Evolutionary conservation across 2,797 vertebrate genomes (phyloP).

Genomic region (Apodemus agrarius): DNA sequence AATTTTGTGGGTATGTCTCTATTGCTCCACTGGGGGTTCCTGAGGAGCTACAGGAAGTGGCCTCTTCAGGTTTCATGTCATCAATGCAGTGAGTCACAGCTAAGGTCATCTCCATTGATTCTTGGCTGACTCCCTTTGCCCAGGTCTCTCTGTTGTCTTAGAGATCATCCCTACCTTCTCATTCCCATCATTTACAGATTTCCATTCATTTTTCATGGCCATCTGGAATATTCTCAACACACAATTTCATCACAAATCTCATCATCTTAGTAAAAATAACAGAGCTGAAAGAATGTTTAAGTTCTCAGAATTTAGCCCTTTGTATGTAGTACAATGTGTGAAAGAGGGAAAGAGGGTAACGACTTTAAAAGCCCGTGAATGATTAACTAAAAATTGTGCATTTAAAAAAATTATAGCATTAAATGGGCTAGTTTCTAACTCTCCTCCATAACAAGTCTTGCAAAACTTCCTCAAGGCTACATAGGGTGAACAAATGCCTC

Average conservation of each 20-base stretch:
- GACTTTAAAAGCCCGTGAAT: conserved; percentile 81
- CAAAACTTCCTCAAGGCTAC: conserved; percentile 81
- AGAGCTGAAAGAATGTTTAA: conserved; percentile 22
- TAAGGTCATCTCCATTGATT: not conserved
- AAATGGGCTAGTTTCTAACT: conserved; percentile 76
- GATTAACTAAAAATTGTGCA: conserved; percentile 78
- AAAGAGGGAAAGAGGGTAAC: conserved; percentile 79
- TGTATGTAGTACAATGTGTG: conserved; percentile 50
- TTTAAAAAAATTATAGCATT: conserved; percentile 73
- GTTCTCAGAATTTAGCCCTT: conserved; percentile 69
- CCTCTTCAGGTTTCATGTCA: not conserved
- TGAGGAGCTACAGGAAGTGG: too few relatives aligned
- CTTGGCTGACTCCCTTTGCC: not conserved
- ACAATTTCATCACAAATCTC: conserved; percentile 62
- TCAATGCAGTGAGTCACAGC: not conserved
- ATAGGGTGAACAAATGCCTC: conserved; percentile 87
- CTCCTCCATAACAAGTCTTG: not conserved
- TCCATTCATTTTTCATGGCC: not conserved
- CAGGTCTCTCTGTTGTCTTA: not conserved
- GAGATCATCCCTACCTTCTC: not conserved
- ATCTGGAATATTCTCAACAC: conserved; percentile 17
- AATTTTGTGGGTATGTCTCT: too few relatives aligned
- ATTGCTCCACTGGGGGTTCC: too few relatives aligned
- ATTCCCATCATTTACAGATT: not conserved
- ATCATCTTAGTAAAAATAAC: conserved; percentile 49